These are phyloP conservation scores for Rhinichthys klamathensis DNA, from an alignment of 2,113 vertebrate species.

Conservation along the genomic window DNA sequence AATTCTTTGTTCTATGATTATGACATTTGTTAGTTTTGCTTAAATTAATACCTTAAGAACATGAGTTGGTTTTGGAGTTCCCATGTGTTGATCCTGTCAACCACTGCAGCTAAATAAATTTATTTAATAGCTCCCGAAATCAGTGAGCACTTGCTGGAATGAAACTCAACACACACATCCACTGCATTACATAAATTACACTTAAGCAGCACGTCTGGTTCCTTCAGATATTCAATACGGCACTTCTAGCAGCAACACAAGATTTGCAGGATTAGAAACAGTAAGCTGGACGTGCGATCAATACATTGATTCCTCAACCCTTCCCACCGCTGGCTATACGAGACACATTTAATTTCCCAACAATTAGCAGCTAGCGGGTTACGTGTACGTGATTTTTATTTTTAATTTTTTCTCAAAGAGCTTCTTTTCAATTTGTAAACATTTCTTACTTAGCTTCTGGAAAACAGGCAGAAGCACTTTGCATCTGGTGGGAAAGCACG, in stretches of 20 bases:
- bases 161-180: constrained; percentile 51
- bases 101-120: constrained; percentile 56
- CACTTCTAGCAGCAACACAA: constrained; percentile 70
- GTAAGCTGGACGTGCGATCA: constrained; percentile 67
- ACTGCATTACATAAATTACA: constrained; percentile 71
- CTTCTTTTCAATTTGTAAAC: constrained; percentile 17
- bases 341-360: constrained; percentile 79
- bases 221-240: constrained; percentile 74
- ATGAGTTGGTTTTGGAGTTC: not conserved
- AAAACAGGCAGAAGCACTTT: not conserved
- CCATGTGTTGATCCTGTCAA: constrained; percentile 19
- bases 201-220: constrained; percentile 66
- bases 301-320: constrained; percentile 72
- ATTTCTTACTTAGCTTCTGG: constrained; percentile 2
- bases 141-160: constrained; percentile 43
- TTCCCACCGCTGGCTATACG: constrained; percentile 62
- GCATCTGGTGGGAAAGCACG: not conserved
- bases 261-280: constrained; percentile 79
- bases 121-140: constrained; percentile 58
- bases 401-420: not conserved
- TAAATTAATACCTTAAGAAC: not conserved
- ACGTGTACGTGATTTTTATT: constrained; percentile 67
- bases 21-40: not conserved
- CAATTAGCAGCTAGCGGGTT: constrained; percentile 72
- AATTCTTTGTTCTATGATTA: not conserved